These are phyloP conservation scores for Drosophila insularis DNA, from an alignment of 1,140 invertebrate species.

Conservation along the genomic window DNA sequence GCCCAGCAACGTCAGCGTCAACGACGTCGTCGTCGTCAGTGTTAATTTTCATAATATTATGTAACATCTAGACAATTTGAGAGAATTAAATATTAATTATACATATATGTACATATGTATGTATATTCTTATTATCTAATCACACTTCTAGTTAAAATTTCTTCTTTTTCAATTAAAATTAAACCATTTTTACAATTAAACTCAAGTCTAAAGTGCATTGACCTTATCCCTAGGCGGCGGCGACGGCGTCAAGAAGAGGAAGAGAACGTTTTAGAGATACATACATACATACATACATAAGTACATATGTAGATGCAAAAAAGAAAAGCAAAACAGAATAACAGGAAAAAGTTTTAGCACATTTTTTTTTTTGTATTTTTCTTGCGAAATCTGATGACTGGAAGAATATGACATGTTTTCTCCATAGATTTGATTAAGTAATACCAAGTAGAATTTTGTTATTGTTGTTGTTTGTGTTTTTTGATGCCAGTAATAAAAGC, in stretches of 20 bases:
- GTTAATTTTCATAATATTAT: conserved; percentile 81
- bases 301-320: background rate
- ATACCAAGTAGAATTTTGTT: conserved; percentile 46
- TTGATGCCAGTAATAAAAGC: conserved; percentile 14
- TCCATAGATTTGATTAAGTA: conserved; percentile 41
- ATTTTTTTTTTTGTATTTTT: background rate
- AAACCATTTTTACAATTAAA: background rate
- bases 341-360: background rate
- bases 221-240: background rate
- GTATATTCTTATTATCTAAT: background rate
- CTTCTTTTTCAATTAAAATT: background rate
- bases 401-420: conserved; percentile 8
- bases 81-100: background rate
- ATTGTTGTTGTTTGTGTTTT: conserved; percentile 4
- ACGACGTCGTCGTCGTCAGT: conserved; percentile 51
- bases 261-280: too few relatives aligned
- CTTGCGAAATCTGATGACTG: conserved; percentile 5
- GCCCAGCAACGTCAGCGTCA: conserved; percentile 52
- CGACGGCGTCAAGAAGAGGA: background rate
- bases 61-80: conserved; percentile 54
- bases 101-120: background rate
- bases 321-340: background rate
- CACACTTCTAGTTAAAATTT: background rate
- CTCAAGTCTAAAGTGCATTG: conserved; percentile 4
- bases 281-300: too few relatives aligned